phyloP scores from a whole-genome alignment of 2,113 vertebrate species.

The Copsychus sechellarum region DNA sequence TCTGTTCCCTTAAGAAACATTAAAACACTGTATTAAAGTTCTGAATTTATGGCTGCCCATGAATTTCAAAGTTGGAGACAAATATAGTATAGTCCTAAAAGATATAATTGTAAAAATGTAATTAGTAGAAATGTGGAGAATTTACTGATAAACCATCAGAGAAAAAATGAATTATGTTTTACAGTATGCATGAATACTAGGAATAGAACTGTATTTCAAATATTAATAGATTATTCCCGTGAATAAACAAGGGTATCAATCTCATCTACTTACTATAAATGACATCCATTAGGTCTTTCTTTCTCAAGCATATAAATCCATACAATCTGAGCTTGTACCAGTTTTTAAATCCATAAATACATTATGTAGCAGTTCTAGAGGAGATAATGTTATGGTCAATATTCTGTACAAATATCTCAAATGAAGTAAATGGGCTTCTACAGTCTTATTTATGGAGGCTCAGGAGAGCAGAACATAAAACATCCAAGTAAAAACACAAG shows the following conservation, averaged over 20 bases:
- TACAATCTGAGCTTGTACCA: not conserved
- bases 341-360: constrained; percentile 20
- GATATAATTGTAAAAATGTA: not conserved
- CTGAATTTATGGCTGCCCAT: not conserved
- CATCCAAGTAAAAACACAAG: not conserved
- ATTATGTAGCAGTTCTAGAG: constrained; percentile 29
- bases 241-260: constrained; percentile 55
- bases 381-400: constrained; percentile 31
- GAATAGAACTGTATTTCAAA: constrained; percentile 54
- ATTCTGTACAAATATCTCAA: constrained; percentile 30
- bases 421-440: not conserved
- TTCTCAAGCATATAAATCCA: constrained; percentile 4
- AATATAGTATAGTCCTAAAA: not conserved
- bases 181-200: not conserved
- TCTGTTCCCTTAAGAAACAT: not conserved
- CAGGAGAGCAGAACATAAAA: not conserved
- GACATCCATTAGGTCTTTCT: constrained; percentile 46
- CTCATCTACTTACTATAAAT: constrained; percentile 31
- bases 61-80: not conserved
- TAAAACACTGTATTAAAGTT: not conserved
- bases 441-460: constrained; percentile 17
- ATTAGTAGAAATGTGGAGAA: not conserved
- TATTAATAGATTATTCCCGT: constrained; percentile 64
- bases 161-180: not conserved
- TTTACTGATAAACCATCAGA: not conserved